phyloP scores from a whole-genome alignment of 2,113 vertebrate species.

The Solea solea region DNA sequence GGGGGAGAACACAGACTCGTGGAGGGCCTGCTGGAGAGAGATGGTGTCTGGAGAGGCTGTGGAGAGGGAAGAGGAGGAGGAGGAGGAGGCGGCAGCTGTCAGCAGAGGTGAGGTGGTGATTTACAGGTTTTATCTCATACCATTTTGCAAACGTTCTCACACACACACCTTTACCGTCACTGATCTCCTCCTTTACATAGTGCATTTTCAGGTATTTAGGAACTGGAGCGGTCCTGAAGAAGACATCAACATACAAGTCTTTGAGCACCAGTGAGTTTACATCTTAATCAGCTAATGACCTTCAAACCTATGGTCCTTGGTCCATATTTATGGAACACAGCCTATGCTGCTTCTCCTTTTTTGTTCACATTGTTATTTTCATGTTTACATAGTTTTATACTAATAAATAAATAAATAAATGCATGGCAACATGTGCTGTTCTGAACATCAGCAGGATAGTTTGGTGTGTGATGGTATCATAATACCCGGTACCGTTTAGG shows the following conservation, averaged over 20 bases:
- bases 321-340: too few relatives aligned
- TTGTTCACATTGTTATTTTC: too few relatives aligned
- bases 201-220: constrained; percentile 88
- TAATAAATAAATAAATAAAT: not conserved
- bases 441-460: not conserved
- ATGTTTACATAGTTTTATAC: not conserved
- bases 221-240: constrained; percentile 78
- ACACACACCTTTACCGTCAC: constrained; percentile 84
- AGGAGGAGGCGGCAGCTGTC: not conserved
- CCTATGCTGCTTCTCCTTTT: too few relatives aligned
- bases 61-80: not conserved
- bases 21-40: constrained; percentile 89
- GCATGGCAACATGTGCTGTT: not conserved
- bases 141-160: not conserved
- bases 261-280: too few relatives aligned
- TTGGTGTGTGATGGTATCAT: not conserved
- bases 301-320: too few relatives aligned
- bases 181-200: constrained; percentile 85
- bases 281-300: too few relatives aligned
- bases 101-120: not conserved
- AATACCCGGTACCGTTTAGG: constrained; percentile 72
- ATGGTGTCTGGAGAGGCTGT: constrained; percentile 76
- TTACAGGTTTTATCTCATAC: not conserved
- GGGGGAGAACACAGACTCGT: constrained; percentile 90
- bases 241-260: constrained; percentile 1